Base-by-base conservation (phyloP, 2,888 invertebrate species). In the Therioaphis trifolii region DNA sequence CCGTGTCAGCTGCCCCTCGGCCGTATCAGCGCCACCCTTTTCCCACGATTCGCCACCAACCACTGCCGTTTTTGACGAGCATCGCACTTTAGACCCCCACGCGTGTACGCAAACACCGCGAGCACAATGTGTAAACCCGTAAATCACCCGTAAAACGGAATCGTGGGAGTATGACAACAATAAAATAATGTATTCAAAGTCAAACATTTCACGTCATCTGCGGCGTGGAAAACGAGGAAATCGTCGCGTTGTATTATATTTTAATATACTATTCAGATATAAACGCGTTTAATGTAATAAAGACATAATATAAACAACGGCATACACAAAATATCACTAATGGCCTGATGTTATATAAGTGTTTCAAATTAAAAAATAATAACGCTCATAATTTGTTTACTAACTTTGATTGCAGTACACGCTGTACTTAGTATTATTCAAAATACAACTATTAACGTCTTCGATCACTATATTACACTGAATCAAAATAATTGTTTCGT, bases 11-110 rank as follows among this genome's bases (percentile, higher is more conserved):
- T 63, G 82, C 74, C 82, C 72, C 72, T 82, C 72, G 58, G 18
- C 61, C 76, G 43, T 43, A 15, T 21, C 29, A 14, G 58, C 80
- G 61, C 58, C 82, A 82, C 82, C 82, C 82, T 82, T 82, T 82
- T 82, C 82, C 82, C 82, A 82, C 82, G 82, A 69, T 69, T 78
- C 78, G 80, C 82, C 82, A 82, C 82, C 82, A 82, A 82, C 71
- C 82, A 46, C 27, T 27, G 21, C 29, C 71, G 68, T 18, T 58
- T 76, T 78, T 68, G 35, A 78, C 68, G 29, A 49, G 24, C 18
- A 35, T 35, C 40, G 40, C 43, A n/a, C 18, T 68, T 49, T 52
- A 61, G 18, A 46, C 49, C 18, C 49, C 49, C 68, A 46, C 68
- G 68, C 52, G 18, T 4, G 35, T 72, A 72, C 55, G 74, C 40